A percentile compares a stretch with the other conserved stretches of the same genome.
Evolutionary conservation across 2,113 vertebrate genomes (phyloP).

Genomic region (Astur gentilis): DNA sequence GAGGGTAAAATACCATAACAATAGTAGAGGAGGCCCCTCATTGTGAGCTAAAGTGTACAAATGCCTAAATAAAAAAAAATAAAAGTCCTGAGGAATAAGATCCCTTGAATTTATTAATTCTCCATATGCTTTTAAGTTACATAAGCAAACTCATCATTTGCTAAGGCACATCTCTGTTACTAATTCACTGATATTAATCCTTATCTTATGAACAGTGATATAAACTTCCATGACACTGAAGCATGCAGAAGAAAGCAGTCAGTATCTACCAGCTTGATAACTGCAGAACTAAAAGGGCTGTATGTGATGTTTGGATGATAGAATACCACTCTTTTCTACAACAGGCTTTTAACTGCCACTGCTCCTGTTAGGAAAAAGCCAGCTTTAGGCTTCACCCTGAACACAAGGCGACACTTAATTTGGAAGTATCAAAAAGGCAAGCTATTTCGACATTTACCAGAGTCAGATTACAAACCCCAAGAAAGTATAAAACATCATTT

Average conservation of each 20-base stretch:
- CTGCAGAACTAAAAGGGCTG: background rate
- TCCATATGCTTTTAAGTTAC: background rate
- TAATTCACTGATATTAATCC: background rate
- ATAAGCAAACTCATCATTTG: background rate
- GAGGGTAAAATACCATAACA: background rate
- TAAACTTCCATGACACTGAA: background rate
- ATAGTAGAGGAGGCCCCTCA: conserved; percentile 21
- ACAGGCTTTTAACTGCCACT: background rate
- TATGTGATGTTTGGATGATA: background rate
- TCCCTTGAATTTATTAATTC: background rate
- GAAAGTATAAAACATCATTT: background rate
- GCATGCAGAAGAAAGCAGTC: background rate
- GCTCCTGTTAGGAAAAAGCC: background rate
- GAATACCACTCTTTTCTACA: background rate
- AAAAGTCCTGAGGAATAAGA: background rate
- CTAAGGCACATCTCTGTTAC: background rate
- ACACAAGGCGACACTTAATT: background rate
- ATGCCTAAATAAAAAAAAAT: background rate
- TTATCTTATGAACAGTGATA: background rate
- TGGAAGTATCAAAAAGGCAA: background rate
- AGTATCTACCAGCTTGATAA: background rate
- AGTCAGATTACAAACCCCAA: background rate
- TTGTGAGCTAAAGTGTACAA: conserved; percentile 3
- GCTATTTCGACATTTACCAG: background rate
- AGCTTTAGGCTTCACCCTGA: background rate